Conservation (phyloP, 92 coral and sea anemone genomes). For the Diadumene lineata region DNA sequence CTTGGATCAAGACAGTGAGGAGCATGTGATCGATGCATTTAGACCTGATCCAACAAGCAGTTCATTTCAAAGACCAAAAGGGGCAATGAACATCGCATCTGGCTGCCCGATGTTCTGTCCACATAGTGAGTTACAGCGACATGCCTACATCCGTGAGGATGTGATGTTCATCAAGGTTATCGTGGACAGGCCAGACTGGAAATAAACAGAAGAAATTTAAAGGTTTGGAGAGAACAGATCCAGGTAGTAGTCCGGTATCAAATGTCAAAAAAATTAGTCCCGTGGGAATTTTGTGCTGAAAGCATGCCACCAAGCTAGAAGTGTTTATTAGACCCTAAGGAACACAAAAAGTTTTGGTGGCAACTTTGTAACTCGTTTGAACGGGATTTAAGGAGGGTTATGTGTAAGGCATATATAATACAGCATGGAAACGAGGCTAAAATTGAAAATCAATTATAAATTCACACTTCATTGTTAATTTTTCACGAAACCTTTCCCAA, state of each 20-base stretch:
- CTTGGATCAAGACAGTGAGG: conserved; percentile 65
- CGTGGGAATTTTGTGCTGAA: no score
- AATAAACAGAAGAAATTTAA: neutral
- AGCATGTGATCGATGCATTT: conserved; percentile 77
- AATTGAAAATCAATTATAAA: no score
- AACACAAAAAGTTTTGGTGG: no score
- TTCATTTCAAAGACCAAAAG: conserved; percentile 68
- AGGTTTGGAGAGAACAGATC: conserved; percentile 2
- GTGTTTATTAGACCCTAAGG: no score
- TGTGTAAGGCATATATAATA: no score
- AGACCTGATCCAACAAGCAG: conserved; percentile 83
- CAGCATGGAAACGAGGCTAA: no score
- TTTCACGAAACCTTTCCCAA: no score
- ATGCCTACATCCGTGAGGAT: conserved; percentile 72
- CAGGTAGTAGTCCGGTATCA: neutral
- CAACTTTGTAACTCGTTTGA: no score
- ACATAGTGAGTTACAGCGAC: conserved; percentile 42
- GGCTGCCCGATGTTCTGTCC: conserved; percentile 77
- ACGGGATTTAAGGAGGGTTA: no score
- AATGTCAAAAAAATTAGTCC: no score
- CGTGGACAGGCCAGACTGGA: conserved; percentile 60
- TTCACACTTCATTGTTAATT: no score
- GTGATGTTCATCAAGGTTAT: conserved; percentile 68
- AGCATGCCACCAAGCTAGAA: no score
- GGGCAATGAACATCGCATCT: conserved; percentile 75